These are phyloP conservation scores for Gila orcuttii DNA, from an alignment of 2,113 vertebrate species.

Conservation along the genomic window DNA sequence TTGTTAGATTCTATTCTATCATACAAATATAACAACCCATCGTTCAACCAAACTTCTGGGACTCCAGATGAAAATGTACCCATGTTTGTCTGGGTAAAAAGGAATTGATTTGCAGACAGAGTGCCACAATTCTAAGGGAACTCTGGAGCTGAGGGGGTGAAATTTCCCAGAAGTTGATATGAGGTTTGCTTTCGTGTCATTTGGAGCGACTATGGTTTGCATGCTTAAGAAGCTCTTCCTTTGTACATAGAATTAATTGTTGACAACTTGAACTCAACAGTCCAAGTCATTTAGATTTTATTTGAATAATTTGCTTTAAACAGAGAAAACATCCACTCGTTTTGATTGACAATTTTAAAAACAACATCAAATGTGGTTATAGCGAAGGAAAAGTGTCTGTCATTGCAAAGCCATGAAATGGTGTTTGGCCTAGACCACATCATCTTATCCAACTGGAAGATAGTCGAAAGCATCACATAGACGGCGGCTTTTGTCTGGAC, in stretches of 20 bases:
- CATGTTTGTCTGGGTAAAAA: not conserved
- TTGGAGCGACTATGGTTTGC: not conserved
- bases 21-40: not conserved
- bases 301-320: not conserved
- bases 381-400: not conserved
- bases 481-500: not conserved
- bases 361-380: not conserved
- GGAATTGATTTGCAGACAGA: not conserved
- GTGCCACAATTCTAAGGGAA: not conserved
- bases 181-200: not conserved
- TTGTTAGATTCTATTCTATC: not conserved
- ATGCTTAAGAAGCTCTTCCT: not conserved
- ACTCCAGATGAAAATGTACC: not conserved
- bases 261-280: not conserved
- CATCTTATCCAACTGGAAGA: conserved; percentile 7
- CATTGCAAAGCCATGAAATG: not conserved
- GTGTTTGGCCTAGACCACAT: conserved; percentile 8
- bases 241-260: not conserved
- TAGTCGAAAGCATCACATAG: not conserved
- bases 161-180: not conserved
- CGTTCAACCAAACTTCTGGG: not conserved
- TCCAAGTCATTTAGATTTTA: not conserved
- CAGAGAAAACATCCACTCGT: not conserved
- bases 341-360: not conserved
- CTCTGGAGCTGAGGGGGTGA: not conserved